Conservation (phyloP, 2,113 vertebrate genomes). For the Odontophorus gujanensis region DNA sequence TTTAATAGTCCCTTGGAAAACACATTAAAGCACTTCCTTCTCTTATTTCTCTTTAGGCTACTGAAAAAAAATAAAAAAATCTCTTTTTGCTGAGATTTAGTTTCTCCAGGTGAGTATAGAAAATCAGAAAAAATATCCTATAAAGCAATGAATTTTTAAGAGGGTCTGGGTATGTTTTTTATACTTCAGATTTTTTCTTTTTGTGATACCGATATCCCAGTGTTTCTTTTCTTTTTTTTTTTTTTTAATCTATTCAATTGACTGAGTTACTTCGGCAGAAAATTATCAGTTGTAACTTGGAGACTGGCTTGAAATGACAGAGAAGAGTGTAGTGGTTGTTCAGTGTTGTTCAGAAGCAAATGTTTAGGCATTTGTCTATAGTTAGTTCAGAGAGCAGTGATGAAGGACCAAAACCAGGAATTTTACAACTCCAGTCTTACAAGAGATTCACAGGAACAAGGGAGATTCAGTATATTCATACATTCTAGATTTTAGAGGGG, state of each 20-base stretch:
- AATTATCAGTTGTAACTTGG: neutral
- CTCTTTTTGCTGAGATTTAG: neutral
- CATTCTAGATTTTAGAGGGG: neutral
- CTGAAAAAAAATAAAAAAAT: neutral
- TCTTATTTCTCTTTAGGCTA: neutral
- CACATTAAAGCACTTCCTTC: neutral
- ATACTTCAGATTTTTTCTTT: neutral
- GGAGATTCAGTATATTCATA: neutral
- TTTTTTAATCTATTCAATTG: neutral
- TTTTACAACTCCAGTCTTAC: neutral
- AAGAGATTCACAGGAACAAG: neutral
- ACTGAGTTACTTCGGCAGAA: neutral
- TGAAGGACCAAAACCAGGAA: neutral
- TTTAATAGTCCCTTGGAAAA: neutral
- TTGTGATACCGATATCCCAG: accelerated
- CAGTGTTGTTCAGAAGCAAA: neutral
- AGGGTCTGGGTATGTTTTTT: neutral
- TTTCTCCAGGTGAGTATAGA: neutral
- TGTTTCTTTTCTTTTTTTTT: neutral
- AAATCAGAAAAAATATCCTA: neutral
- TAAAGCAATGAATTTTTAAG: neutral
- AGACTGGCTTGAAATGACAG: neutral
- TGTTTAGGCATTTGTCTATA: neutral
- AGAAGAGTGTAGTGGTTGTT: neutral
- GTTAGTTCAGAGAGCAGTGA: neutral